Evolutionary conservation across 2,113 vertebrate species (phyloP).

Genomic region (Cynoglossus semilaevis): DNA sequence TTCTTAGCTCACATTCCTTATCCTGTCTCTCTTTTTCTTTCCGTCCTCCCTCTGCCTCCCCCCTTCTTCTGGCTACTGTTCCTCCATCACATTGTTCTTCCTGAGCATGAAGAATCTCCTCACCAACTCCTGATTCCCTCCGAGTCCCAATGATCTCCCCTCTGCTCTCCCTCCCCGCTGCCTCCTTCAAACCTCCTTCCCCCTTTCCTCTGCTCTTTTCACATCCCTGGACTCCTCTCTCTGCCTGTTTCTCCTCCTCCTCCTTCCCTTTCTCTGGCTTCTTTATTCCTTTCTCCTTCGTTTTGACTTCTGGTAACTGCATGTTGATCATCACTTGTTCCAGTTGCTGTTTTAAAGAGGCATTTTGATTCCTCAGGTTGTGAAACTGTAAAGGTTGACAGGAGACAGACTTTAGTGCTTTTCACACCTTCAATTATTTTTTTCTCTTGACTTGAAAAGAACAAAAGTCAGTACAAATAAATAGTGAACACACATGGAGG

Average conservation of each 20-base stretch:
- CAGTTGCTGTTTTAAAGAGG: conserved; percentile 62
- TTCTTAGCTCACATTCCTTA: conserved; percentile 30
- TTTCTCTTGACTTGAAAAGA: background rate
- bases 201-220: conserved; percentile 62
- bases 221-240: conserved; percentile 60
- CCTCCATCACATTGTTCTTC: conserved; percentile 31
- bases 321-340: conserved; percentile 58
- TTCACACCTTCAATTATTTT: conserved; percentile 1
- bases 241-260: conserved; percentile 21
- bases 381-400: conserved; percentile 64
- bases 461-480: too few species aligned
- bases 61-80: conserved; percentile 54
- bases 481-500: too few species aligned
- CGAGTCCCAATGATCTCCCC: conserved; percentile 45
- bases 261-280: conserved; percentile 17
- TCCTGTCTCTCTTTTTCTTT: conserved; percentile 50
- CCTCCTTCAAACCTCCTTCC: conserved; percentile 64
- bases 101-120: conserved; percentile 60
- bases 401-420: background rate
- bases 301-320: conserved; percentile 34
- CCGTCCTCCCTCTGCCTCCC: conserved; percentile 74
- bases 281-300: conserved; percentile 20
- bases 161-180: conserved; percentile 47
- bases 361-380: conserved; percentile 77
- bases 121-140: conserved; percentile 76